A percentile compares a stretch with the other conserved stretches of the same genome.
These are phyloP conservation scores for Reticulitermes lucifugus DNA, from an alignment of 2,888 invertebrate genomes.

Conservation along the genomic window DNA sequence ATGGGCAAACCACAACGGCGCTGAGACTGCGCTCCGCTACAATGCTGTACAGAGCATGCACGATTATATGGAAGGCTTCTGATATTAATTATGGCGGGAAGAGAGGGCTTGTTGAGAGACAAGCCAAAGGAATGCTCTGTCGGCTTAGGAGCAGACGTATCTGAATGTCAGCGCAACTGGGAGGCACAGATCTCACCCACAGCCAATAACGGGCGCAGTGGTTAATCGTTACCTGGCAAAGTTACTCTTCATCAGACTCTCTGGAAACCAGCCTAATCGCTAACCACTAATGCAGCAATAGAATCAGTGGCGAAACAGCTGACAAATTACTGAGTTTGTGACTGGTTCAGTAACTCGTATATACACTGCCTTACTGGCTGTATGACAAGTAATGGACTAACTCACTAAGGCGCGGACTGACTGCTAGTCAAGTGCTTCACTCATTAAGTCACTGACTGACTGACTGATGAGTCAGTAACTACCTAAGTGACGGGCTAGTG, in stretches of 20 bases:
- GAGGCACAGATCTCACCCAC: not conserved
- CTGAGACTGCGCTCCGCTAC: slow-evolving; percentile 3
- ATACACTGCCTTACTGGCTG: no score
- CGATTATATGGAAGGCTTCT: slow-evolving; percentile 29
- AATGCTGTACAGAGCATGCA: slow-evolving; percentile 6
- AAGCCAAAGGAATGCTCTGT: slow-evolving; percentile 8
- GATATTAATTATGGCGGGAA: slow-evolving; percentile 32
- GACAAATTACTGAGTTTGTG: not conserved
- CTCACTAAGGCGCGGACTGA: no score
- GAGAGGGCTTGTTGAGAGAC: slow-evolving; percentile 19
- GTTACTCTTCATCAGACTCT: no score
- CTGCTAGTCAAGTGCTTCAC: not conserved
- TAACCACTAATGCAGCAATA: no score
- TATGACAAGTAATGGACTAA: no score
- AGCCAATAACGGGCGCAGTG: no score
- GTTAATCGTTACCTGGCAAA: not conserved
- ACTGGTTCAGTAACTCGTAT: not conserved
- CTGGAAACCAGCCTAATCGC: no score
- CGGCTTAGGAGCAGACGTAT: not conserved
- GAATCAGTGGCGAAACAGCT: no score
- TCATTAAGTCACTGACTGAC: not conserved
- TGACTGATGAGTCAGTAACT: not conserved
- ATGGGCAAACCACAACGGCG: slow-evolving; percentile 15
- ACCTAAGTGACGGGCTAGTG: not conserved
- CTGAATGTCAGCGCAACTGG: not conserved